A percentile compares a stretch with the other conserved stretches of the same genome.
These are phyloP conservation scores for Fopius arisanus DNA, from an alignment of 1,140 invertebrate genomes.

Conservation along the genomic window DNA sequence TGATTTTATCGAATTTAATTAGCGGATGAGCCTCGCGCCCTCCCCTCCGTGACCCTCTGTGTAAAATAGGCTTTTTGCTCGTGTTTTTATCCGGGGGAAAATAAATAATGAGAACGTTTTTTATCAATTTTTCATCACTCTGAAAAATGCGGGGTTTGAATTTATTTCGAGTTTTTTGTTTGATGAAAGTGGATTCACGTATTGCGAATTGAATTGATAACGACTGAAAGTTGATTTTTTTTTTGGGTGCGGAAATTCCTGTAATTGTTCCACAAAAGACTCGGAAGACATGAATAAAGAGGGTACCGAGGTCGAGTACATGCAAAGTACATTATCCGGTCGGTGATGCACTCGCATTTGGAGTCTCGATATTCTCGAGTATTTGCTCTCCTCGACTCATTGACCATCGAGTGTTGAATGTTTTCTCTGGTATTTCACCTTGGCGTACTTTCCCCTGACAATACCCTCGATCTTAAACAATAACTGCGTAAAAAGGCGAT, in stretches of 20 bases:
- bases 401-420: neutral
- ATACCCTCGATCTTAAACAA: neutral
- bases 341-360: constrained; percentile 18
- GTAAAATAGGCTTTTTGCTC: neutral
- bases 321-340: constrained; percentile 46
- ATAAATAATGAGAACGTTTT: too few species aligned
- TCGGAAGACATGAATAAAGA: neutral
- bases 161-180: too few species aligned
- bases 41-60: constrained; percentile 19
- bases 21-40: constrained; percentile 38
- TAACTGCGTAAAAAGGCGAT: neutral
- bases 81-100: too few species aligned
- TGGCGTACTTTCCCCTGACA: neutral
- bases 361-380: constrained; percentile 18
- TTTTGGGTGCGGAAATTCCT: neutral
- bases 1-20: constrained; percentile 49
- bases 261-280: neutral
- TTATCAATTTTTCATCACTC: too few species aligned
- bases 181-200: too few species aligned
- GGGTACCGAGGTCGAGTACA: constrained; percentile 30
- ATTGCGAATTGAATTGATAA: too few species aligned
- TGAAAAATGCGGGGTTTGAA: too few species aligned
- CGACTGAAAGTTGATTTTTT: too few species aligned
- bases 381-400: constrained; percentile 1
- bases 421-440: neutral